Conservation (phyloP, 2,888 invertebrate species). For the Prosapia bicincta region DNA sequence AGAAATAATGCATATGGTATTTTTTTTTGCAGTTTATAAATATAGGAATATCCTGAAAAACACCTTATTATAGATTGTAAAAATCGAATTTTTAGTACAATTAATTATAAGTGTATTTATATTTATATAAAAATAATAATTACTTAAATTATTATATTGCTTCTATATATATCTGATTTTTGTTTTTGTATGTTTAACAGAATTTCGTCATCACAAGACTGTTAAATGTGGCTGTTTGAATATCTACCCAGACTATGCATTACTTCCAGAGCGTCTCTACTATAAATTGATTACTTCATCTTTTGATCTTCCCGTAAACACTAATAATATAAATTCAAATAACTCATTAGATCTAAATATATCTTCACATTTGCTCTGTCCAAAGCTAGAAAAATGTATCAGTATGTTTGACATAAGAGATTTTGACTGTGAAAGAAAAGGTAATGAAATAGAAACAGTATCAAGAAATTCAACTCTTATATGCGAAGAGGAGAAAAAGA, state of each 20-base stretch:
- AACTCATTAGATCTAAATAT: background rate
- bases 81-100: too few species aligned
- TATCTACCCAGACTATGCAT: slow-evolving; percentile 55
- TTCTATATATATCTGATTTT: too few species aligned
- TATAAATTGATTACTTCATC: background rate
- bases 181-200: slow-evolving; percentile 39
- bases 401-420: background rate
- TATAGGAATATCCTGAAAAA: too few species aligned
- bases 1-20: too few species aligned
- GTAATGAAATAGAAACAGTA: background rate
- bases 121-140: too few species aligned
- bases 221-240: slow-evolving; percentile 49
- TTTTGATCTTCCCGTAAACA: background rate
- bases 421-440: background rate
- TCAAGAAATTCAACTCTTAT: background rate
- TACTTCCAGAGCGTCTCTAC: slow-evolving; percentile 44
- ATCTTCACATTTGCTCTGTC: background rate
- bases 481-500: background rate
- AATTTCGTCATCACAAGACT: slow-evolving; percentile 49
- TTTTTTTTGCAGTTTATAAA: too few species aligned
- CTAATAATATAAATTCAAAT: background rate
- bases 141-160: too few species aligned
- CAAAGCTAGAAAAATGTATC: background rate
- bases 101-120: too few species aligned
- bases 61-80: too few species aligned